Conservation (phyloP, 2,113 vertebrate species). For the Malurus melanocephalus region DNA sequence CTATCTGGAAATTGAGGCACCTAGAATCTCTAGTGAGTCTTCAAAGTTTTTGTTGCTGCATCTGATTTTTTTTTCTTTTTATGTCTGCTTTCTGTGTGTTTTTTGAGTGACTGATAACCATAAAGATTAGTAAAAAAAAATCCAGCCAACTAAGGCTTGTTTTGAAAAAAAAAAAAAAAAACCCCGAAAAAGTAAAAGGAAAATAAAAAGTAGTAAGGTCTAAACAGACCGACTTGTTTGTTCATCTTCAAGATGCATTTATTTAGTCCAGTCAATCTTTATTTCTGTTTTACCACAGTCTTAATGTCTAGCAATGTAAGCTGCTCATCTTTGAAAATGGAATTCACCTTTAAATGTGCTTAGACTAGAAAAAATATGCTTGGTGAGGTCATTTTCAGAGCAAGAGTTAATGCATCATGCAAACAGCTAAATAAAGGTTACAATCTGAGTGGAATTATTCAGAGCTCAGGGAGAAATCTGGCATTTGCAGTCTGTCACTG, state of each 20-base stretch:
- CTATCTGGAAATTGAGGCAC: not conserved
- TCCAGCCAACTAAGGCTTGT: not conserved
- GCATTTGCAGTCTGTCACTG: slow-evolving; percentile 57
- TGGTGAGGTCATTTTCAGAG: slow-evolving; percentile 45
- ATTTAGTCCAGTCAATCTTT: not conserved
- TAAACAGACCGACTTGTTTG: not conserved
- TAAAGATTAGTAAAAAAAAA: not conserved
- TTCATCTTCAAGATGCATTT: not conserved
- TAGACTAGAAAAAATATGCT: slow-evolving; percentile 22
- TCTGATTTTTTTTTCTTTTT: not conserved
- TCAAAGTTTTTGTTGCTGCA: not conserved
- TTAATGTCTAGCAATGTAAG: not conserved
- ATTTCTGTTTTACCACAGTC: not conserved
- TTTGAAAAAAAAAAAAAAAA: not conserved
- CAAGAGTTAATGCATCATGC: slow-evolving; percentile 62
- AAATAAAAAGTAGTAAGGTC: not conserved
- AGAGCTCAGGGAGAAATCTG: slow-evolving; percentile 52
- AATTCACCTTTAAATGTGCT: slow-evolving; percentile 56
- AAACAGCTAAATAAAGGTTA: slow-evolving; percentile 71
- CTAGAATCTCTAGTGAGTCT: not conserved
- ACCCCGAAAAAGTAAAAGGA: rapidly evolving
- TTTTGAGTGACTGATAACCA: not conserved
- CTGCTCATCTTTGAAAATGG: slow-evolving; percentile 26
- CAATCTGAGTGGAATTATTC: slow-evolving; percentile 65
- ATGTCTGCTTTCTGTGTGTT: not conserved